A percentile compares a stretch with the other conserved stretches of the same genome.
These are phyloP conservation scores for Coluber constrictor DNA, from an alignment of 2,797 vertebrate genomes.

Conservation along the genomic window DNA sequence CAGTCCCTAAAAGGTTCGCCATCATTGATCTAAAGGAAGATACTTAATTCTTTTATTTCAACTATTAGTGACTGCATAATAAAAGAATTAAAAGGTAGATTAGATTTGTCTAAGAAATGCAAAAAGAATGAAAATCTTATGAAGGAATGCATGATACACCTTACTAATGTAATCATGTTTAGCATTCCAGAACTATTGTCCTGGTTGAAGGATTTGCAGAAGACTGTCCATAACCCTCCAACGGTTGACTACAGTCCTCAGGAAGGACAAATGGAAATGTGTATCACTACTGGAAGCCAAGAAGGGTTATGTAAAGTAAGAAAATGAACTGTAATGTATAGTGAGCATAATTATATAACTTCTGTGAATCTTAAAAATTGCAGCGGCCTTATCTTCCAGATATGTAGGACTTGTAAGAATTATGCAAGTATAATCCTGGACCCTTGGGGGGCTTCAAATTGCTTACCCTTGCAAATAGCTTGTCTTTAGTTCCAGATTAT, in stretches of 20 bases:
- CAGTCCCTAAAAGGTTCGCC: no score
- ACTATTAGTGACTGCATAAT: background rate
- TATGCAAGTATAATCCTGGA: background rate
- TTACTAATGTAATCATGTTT: constrained; percentile 5
- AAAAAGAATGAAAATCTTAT: constrained; percentile 1
- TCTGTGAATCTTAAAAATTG: background rate
- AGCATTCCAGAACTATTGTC: constrained; percentile 89
- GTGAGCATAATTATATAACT: background rate
- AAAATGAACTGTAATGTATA: background rate
- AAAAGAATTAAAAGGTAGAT: background rate
- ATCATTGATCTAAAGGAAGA: background rate
- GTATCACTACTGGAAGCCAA: constrained; percentile 90
- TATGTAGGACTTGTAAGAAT: background rate
- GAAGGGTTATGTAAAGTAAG: constrained; percentile 91
- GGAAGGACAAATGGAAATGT: constrained; percentile 86
- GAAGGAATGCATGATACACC: background rate
- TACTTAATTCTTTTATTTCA: background rate
- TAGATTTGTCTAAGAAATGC: background rate
- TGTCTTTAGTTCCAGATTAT: background rate
- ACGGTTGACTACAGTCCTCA: constrained; percentile 73
- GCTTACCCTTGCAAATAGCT: background rate
- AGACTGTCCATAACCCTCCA: constrained; percentile 83
- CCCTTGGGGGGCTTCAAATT: background rate
- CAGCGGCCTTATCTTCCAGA: background rate
- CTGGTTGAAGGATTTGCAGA: constrained; percentile 89